These are phyloP conservation scores for Zoanthus sociatus DNA, from an alignment of 92 coral and sea anemone genomes.

Conservation along the genomic window DNA sequence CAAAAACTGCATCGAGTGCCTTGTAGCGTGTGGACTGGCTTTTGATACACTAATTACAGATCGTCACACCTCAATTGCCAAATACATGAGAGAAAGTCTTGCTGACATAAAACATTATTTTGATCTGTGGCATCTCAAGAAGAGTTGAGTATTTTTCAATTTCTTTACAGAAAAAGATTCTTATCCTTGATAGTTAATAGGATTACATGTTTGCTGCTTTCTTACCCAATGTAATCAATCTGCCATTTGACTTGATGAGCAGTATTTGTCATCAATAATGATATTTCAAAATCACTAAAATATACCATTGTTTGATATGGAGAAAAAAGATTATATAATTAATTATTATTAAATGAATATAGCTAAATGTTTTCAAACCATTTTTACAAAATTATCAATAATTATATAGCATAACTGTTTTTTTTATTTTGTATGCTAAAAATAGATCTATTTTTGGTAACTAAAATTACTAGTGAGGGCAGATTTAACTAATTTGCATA, in stretches of 20 bases:
- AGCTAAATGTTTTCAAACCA: neutral
- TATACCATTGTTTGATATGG: neutral
- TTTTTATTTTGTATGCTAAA: too few species aligned
- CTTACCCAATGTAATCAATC: neutral
- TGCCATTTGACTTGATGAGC: neutral
- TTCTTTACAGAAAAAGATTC: neutral
- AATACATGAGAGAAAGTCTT: slow-evolving; percentile 16
- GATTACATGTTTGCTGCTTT: neutral
- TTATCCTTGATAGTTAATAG: neutral
- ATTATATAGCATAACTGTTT: too few species aligned
- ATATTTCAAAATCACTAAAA: neutral
- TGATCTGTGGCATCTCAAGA: slow-evolving; percentile 10
- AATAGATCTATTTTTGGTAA: neutral
- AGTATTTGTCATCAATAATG: neutral
- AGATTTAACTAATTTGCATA: too few species aligned
- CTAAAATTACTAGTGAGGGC: too few species aligned
- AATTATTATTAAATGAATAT: too few species aligned
- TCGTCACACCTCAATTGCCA: slow-evolving; percentile 31
- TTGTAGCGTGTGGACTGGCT: slow-evolving; percentile 29
- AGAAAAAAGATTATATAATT: too few species aligned
- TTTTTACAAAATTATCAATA: too few species aligned
- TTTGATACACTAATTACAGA: neutral
- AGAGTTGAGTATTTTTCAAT: neutral
- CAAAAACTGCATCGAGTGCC: slow-evolving; percentile 63
- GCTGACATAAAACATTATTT: slow-evolving; percentile 17